Evolutionary conservation across 2,888 invertebrate species (phyloP), one percentile per base, ranked within the genome.

Genomic region (Lithophane leautieri): DNA sequence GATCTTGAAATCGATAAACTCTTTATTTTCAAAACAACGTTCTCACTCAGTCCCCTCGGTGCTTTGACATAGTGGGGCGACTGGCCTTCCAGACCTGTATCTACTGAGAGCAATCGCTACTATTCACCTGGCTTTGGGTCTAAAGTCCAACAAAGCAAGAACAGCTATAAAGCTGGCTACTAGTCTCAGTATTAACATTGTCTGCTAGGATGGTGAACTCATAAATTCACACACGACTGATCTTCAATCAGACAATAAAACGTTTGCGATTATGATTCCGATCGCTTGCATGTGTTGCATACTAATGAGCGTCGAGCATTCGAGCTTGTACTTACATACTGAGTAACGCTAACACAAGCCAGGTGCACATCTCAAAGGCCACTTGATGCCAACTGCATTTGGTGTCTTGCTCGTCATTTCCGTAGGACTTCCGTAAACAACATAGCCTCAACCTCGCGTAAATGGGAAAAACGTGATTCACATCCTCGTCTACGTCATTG

Each of bases 351-450:
- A 76, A 78, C 60, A 22, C 42, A 40, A 82, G 50, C 62, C 83
- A 86, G 85, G 85, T 87, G 85, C 78, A 83, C 65, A 70, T 67
- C 56, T 70, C 42, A 78, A 58, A 88, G 86, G 88, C 81, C 81
- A 82, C 63, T 78, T 52, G 68, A 76, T 67, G 76, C 71, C 70
- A 74, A 82, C 86, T 89, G 88, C 89, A 89, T 90, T 90, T 79
- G 87, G 88, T 79, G 70, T 44, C 58, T 69, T 65, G 61, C 76
- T 83, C 85, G 86, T 87, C 87, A 90, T 87, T 89, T 92, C 91
- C 92, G 88, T 77, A 66, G 61, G 47, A 86, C 90, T 93, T 93
- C 93, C 93, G 93, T 93, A 93, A 92, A 93, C 93, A 88, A 61
- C 76, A 62, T 54, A 80, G 73, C 75, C 68, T 76, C 78, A 88